These are phyloP conservation scores for Drosophila crucigera DNA, from an alignment of 2,888 invertebrate species.

Conservation along the genomic window DNA sequence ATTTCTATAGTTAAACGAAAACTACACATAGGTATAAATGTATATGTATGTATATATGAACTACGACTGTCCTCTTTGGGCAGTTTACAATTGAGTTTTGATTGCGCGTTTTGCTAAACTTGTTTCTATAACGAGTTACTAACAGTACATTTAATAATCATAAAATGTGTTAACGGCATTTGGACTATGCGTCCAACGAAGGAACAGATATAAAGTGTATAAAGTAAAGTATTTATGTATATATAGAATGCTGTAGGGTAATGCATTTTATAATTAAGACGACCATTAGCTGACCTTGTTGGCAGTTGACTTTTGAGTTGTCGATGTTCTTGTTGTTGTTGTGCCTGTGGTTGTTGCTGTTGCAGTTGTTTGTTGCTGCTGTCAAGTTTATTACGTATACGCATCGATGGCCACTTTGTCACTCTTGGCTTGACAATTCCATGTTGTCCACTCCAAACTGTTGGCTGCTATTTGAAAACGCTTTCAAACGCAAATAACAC, in stretches of 20 bases:
- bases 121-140: slow-evolving; percentile 48
- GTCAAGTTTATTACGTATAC: slow-evolving; percentile 65
- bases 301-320: slow-evolving; percentile 38
- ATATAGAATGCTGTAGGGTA: slow-evolving; percentile 59
- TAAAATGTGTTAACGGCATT: slow-evolving; percentile 52
- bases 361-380: slow-evolving; percentile 36
- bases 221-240: slow-evolving; percentile 23
- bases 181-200: slow-evolving; percentile 28
- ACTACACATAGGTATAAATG: slow-evolving; percentile 43
- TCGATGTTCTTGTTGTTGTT: slow-evolving; percentile 19
- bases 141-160: slow-evolving; percentile 58
- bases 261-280: slow-evolving; percentile 69
- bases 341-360: slow-evolving; percentile 14
- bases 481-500: slow-evolving; percentile 46
- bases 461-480: slow-evolving; percentile 32
- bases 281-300: slow-evolving; percentile 80
- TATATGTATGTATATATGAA: slow-evolving; percentile 26
- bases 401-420: slow-evolving; percentile 63
- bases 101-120: slow-evolving; percentile 44
- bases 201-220: slow-evolving; percentile 36
- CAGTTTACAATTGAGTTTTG: slow-evolving; percentile 65
- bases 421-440: slow-evolving; percentile 16
- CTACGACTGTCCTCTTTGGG: slow-evolving; percentile 59
- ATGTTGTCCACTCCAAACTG: slow-evolving; percentile 14
- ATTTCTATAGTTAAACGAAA: slow-evolving; percentile 14